Base-by-base conservation (phyloP, 2,113 vertebrate species). In the Rhynchomys soricoides region DNA sequence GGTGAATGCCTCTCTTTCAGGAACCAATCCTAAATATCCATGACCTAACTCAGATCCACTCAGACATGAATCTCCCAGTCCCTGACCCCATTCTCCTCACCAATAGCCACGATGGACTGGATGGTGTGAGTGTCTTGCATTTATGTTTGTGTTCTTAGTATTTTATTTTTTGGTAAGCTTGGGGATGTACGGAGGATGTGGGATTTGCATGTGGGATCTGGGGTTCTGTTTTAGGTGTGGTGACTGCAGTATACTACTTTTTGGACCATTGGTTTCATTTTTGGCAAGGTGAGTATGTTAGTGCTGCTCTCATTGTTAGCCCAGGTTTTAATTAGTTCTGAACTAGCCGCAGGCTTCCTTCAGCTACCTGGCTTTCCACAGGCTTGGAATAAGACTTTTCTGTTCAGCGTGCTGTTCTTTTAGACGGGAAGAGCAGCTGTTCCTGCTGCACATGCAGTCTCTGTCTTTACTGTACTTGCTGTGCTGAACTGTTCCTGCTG, bases 41-140 rank as follows among this genome's bases (percentile, higher is more conserved):
- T 83, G 99, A 99, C 95, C 98, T 99, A 96, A 99, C 99, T 98
- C 99, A 99, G 97, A 99, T 99, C 94, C 99, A 99, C 97, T 99
- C 99, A 1, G 99, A 99, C 95, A 99, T 99, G 97, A 99, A 99
- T 97, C 98, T 99, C 97, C 99, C 99, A 11, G 99, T 99, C 96
- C 99, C 99, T 81, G 99, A 99, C 98, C 99, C 99, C 96, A 99
- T 99, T 98, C 98, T 99, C 88, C 99, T 99, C 90, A 99, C 99
- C 59, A 99, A 99, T 98, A 99, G 99, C 97, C 99, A 99, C 0
- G 99, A 99, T 96, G 99, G 99, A 81, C 98, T 99, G 95, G 99
- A 99, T 24, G 99, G 98, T 98, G 99, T 99, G 98, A 99, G 99
- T 93, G 78, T 97, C 97, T 73, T 96, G 26, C 75, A 94, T 97